Evolutionary conservation across 2,113 vertebrate species (phyloP).

Genomic region (Cyphomyrus plagiostoma): DNA sequence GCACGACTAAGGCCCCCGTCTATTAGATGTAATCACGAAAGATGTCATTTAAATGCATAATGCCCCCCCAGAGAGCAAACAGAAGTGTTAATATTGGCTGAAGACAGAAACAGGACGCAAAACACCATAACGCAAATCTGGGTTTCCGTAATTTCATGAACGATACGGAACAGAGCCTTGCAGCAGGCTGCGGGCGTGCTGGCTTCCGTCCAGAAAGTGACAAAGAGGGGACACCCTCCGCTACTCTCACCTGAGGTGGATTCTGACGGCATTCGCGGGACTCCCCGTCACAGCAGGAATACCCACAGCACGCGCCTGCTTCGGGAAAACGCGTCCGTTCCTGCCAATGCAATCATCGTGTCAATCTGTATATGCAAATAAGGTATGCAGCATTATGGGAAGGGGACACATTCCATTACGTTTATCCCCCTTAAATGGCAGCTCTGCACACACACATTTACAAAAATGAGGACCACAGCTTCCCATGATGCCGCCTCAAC

Average conservation of each 20-base stretch:
- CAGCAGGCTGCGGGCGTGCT: neutral
- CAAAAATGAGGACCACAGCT: neutral
- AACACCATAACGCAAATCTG: neutral
- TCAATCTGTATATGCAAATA: neutral
- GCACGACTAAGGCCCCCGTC: neutral
- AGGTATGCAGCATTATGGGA: neutral
- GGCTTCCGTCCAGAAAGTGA: neutral
- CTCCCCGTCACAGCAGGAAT: neutral
- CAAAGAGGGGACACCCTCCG: neutral
- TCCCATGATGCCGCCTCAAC: neutral
- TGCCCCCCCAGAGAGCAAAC: neutral
- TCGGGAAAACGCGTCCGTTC: neutral
- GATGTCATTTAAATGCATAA: neutral
- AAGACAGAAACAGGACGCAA: neutral
- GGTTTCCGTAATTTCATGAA: neutral
- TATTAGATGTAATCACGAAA: neutral
- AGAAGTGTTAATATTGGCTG: neutral
- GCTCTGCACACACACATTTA: neutral
- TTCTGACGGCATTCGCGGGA: neutral
- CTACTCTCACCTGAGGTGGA: neutral
- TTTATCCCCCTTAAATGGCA: neutral
- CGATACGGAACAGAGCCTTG: neutral
- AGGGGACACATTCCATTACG: neutral
- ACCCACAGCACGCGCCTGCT: neutral
- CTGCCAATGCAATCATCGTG: neutral